Evolutionary conservation across 2,113 vertebrate species (phyloP).

Genomic region (Noctilio leporinus): DNA sequence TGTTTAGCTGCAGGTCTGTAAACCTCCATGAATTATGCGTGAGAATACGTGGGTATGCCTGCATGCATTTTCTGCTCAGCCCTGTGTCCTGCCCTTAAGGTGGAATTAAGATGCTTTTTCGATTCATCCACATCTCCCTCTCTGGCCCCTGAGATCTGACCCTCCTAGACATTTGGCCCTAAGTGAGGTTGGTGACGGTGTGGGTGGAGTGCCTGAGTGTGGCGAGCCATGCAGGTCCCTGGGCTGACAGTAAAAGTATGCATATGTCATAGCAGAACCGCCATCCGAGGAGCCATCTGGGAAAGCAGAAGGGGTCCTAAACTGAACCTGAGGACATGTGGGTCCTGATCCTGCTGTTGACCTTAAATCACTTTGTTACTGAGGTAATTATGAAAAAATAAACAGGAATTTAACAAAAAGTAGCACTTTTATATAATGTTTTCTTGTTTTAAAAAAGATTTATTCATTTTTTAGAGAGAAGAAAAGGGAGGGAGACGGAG

Average conservation of each 20-base stretch:
- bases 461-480: no score
- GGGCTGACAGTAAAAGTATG: not conserved
- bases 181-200: not conserved
- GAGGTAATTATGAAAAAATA: not conserved
- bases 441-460: no score
- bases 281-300: not conserved
- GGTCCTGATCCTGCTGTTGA: not conserved
- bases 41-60: no score
- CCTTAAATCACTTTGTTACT: not conserved
- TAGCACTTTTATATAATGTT: not conserved
- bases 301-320: not conserved
- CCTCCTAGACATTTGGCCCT: not conserved
- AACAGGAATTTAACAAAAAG: constrained; percentile 23
- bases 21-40: not conserved
- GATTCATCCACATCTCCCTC: not conserved
- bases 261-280: not conserved
- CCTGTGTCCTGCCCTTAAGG: not conserved
- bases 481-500: no score
- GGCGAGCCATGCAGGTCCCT: not conserved
- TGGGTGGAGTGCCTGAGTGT: not conserved
- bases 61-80: not conserved
- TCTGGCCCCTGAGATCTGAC: not conserved
- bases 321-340: not conserved
- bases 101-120: not conserved
- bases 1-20: not conserved